Evolutionary conservation across 2,797 vertebrate species (phyloP), one percentile per base, ranked within the genome.

Genomic region (Atherinosoma microstoma): DNA sequence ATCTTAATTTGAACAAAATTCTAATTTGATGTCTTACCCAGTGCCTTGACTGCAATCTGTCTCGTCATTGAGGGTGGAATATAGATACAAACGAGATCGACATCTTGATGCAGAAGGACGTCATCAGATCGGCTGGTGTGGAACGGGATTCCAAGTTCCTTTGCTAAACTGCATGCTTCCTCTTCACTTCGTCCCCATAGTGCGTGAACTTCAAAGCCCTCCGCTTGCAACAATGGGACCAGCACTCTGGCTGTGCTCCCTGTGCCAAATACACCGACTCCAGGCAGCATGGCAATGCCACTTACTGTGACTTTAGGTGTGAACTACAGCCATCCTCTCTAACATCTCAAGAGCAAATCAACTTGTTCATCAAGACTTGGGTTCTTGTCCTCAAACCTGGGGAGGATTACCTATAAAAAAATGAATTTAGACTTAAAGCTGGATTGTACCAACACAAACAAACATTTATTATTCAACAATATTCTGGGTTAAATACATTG

Each of bases 21-120:
- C 11, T 5, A 30, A 9, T 6, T 11, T 29, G 20, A 30, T 29
- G 2, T 76, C 86, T 93, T 95, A 99, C 97, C 98, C 91, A 99
- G 89, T 79, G 98, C 98, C 92, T 99, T 99, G 71, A 98, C 97
- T 27, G 98, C 97, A 70, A 99, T 99, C 70, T 98, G 97, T 24
- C 97, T 95, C 0, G 98, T 99, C 74, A 99, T 95, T 0, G 98
- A 97, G 1, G 98, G 98, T 2, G 98, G 98, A 73, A 99, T 98
- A 74, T 96, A 96, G 93, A 99, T 97, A 94, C 97, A 99, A 85
- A 99, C 97, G 59, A 99, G 95, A 87, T 99, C 97, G 1, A 99
- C 98, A 0, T 98, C 97, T 88, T 97, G 97, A 83, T 98, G 97
- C 78, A 99, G 94, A 80, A 99, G 85, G 68, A 99, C 95, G 0